Evolutionary conservation across 2,113 vertebrate genomes (phyloP), one percentile per base, ranked within the genome.

Genomic region (Sprattus sprattus): DNA sequence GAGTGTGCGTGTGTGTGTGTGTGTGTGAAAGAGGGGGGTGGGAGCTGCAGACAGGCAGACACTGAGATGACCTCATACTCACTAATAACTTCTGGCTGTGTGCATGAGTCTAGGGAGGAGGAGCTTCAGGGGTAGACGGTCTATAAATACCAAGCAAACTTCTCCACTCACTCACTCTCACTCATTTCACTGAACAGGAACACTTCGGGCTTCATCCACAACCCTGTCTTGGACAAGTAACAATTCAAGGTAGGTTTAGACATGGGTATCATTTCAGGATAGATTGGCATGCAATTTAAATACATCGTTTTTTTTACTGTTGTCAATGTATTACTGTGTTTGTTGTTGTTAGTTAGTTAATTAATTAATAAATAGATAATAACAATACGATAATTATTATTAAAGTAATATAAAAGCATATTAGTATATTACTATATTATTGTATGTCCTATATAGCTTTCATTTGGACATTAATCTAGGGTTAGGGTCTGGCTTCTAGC

Each of bases 31-130:
- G 64, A 84, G 85, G 54, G 54, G 52, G 83, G 75, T 13, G 85
- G 10, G 67, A 6, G 22, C 45, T 89, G 89, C 91, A 92, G 92
- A 93, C 93, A 86, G 52, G 45, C 87, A 88, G 87, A 90, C 89
- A 83, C 45, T 11, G 25, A 20, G 87, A 93, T 95, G 93, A 95
- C 91, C 85, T 95, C 94, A 95, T 83, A 15, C 82, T 89, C 87
- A 91, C 87, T 88, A 90, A 90, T 88, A 83, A 85, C 91, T 90
- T 93, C 86, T 90, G 89, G 84, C 57, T 47, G 85, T 71, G 45
- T 83, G 83, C 80, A 82, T 11, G 64, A 25, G 8, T 88, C 84
- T 32, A 82, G 81, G 60, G 57, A 82, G 60, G 91, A 0, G 1
- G 89, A 75, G 85, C 86, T 45, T 67, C 39, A 45, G 13, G n/a